A percentile compares a stretch with the other conserved stretches of the same genome.
Evolutionary conservation across 1,140 invertebrate species (phyloP).

Genomic region (Euura saliciscinereae): DNA sequence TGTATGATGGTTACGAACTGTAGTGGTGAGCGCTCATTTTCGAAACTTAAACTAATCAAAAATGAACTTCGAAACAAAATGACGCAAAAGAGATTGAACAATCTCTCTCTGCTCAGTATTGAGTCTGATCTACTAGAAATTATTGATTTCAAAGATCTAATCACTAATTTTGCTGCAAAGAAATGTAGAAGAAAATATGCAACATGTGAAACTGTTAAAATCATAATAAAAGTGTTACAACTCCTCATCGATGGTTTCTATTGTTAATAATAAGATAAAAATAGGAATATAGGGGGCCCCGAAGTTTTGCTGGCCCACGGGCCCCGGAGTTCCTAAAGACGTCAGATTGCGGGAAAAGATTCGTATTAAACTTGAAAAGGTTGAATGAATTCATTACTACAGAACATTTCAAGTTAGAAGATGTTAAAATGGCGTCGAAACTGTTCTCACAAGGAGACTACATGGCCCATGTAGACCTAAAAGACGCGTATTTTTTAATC

Average conservation of each 20-base stretch:
- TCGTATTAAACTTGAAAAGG: slow-evolving; percentile 34
- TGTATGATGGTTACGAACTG: slow-evolving; percentile 2
- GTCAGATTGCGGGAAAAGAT: slow-evolving; percentile 25
- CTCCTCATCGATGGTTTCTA: background rate
- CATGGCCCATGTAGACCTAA: slow-evolving; percentile 22
- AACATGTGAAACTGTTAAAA: background rate
- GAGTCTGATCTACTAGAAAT: no score
- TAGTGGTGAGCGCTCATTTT: background rate
- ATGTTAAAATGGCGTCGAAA: slow-evolving; percentile 26
- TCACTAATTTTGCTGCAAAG: background rate
- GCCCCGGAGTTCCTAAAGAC: background rate
- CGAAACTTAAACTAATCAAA: slow-evolving; percentile 3
- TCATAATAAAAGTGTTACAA: background rate
- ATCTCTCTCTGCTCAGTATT: background rate
- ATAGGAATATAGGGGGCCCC: no score
- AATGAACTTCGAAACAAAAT: background rate
- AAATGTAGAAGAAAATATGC: background rate
- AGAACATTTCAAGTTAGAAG: slow-evolving; percentile 35
- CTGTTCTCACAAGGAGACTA: slow-evolving; percentile 24
- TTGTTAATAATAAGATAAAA: background rate
- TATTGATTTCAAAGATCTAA: background rate
- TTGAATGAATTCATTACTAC: slow-evolving; percentile 34
- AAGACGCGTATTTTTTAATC: slow-evolving; percentile 14
- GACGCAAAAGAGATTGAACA: background rate
- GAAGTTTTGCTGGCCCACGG: background rate